A percentile compares a stretch with the other conserved stretches of the same genome.
Conservation (phyloP, 53 echinoderm and acorn worm species). For the Apostichopus leukothele region DNA sequence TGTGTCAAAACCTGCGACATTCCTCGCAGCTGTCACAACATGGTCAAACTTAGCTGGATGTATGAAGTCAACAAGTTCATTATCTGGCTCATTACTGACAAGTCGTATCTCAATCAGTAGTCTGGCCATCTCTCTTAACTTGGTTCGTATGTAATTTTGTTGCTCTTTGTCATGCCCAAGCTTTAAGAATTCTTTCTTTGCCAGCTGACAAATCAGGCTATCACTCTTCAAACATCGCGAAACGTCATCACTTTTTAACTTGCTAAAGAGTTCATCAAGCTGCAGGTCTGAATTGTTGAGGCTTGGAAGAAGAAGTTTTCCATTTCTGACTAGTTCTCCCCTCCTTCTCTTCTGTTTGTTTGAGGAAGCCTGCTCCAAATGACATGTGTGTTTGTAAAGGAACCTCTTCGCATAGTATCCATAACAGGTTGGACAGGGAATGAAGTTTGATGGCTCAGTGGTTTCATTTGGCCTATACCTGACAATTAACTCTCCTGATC, state of each 20-base stretch:
- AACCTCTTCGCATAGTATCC: constrained; percentile 55
- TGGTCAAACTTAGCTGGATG: constrained; percentile 41
- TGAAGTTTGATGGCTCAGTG: constrained; percentile 56
- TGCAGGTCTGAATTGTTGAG: not conserved
- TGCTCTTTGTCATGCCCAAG: constrained; percentile 69
- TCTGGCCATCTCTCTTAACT: constrained; percentile 56
- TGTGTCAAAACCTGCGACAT: constrained; percentile 53
- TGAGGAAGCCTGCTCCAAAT: constrained; percentile 19
- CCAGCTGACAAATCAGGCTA: constrained; percentile 58
- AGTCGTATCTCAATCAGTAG: constrained; percentile 39
- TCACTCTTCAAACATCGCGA: constrained; percentile 62
- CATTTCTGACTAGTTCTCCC: not conserved
- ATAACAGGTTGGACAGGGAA: constrained; percentile 64
- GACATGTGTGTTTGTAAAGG: constrained; percentile 62
- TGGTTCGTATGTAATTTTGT: constrained; percentile 52
- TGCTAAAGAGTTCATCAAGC: constrained; percentile 42
- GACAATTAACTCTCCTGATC: constrained; percentile 59
- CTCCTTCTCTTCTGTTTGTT: constrained; percentile 6
- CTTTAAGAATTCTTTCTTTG: constrained; percentile 61
- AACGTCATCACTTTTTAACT: constrained; percentile 63
- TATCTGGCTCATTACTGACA: constrained; percentile 39
- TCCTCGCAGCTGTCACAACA: constrained; percentile 61
- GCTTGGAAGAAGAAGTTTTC: not conserved
- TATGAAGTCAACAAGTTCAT: constrained; percentile 42
- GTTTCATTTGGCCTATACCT: constrained; percentile 55